Base-by-base conservation (phyloP, 1,140 invertebrate genomes). In the Cyclina sinensis region DNA sequence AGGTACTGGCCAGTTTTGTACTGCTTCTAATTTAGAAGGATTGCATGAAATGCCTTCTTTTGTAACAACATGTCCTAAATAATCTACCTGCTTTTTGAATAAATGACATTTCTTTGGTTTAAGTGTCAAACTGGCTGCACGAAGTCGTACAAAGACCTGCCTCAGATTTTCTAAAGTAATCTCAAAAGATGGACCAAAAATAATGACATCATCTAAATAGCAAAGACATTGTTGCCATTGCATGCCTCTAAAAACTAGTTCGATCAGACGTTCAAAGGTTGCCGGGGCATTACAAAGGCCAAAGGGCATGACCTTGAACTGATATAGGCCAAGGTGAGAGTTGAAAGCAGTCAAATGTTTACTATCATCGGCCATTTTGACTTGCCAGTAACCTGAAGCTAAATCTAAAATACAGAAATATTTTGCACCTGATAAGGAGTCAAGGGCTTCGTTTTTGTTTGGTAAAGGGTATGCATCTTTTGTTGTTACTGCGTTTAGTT, bases 331-430 rank as follows among this genome's bases (percentile, higher is more conserved):
- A 43, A 82, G 24, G 62, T 1, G 73, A 27, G 2, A 57, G 27
- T 46, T 18, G 68, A 92, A 91, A 21, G 92, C 91, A 14, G 96
- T 96, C 73, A 95, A 94, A 35, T 95, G 81, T 12, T 85, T 91
- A 78, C 94, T 65, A 54, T 51, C 27, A 18, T 5, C 46, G 30
- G 43, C 24, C 65, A 86, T 78, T 43, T 76, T 30, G 24, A 86
- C 35, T 46, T 76, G 84, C 43, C 48, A 86, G 46, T 86, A 86
- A 11, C 84, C 83, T 4, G 46, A 78, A 12, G 27, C 51, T 5
- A 76, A 35, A 78, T 74, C 90, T 24, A 91, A 37, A 1, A 39
- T 76, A 30, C 43, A 78, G 39, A 90, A 92, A 48, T 30, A 90
- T 59, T 54, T 79, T 18, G 35, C 30, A 0, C 82, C 82, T 37